Evolutionary conservation across 2,888 invertebrate species (phyloP), one percentile per base, ranked within the genome.

Genomic region (Pherbina coryleti): DNA sequence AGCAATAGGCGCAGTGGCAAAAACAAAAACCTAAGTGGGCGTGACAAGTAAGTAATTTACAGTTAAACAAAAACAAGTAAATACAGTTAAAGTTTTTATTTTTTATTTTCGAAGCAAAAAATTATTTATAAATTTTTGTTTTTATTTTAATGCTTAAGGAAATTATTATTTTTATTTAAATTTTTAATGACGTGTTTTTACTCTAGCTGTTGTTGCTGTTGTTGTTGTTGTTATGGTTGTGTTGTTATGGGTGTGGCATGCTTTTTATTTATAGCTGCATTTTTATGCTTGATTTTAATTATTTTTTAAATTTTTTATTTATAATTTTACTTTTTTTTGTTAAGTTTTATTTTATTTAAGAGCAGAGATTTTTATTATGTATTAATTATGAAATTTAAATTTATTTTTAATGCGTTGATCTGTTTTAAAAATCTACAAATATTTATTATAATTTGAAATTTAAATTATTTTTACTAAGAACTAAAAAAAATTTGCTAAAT

Each of bases 371-470:
- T 60, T 28, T 60, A 22, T 28, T 60, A 81, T 79, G 78, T 76
- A 79, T 80, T 78, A 79, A 80, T 81, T 82, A 78, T 82, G 79
- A 69, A 81, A 79, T 28, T 60, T 25, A 28, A 25, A 5, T 60
- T 28, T 60, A 28, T 28, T 60, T 60, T 60, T 82, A 81, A 82
- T 81, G 79, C 79, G 22, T 84, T 79, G 82, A 81, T 73, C 76
- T 69, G 77, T 81, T 83, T 84, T 87, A 84, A 84, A 84, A 86
- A 84, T 84, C 85, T 86, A 86, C 86, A 86, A 78, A 84, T 85
- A n/a, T 82, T 44, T 44, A 11, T 44, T 44, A 44, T 44, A 44
- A 44, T 44, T 44, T 44, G 44, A 44, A 44, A 44, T 44, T 44
- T 44, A 44, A 44, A 44, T 11, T 44, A 44, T 44, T 44, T 44